Conservation (phyloP, 2,888 invertebrate species). For the Lycia hirtaria region DNA sequence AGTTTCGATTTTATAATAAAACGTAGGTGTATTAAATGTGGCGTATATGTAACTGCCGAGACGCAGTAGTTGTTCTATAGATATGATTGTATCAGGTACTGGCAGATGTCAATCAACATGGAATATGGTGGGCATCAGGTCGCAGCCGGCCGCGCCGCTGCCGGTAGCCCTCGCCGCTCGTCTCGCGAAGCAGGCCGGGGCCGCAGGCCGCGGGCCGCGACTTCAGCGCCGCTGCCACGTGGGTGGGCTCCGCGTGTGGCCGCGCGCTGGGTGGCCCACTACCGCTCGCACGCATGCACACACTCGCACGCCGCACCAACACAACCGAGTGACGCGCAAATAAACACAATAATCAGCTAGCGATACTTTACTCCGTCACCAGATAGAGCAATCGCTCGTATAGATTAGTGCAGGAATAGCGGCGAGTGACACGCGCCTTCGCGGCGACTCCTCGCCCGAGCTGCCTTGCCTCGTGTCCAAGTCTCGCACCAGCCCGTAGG, state of each 20-base stretch:
- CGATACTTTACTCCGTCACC: constrained; percentile 84
- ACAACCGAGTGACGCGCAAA: constrained; percentile 76
- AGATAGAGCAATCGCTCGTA: constrained; percentile 80
- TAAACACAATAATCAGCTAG: constrained; percentile 84
- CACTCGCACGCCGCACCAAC: constrained; percentile 68
- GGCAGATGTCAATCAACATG: constrained; percentile 69
- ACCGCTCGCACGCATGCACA: constrained; percentile 73
- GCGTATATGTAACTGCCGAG: neutral
- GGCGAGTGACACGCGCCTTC: constrained; percentile 71
- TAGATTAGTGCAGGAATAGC: constrained; percentile 74
- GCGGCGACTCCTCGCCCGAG: constrained; percentile 19
- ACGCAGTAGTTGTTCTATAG: constrained; percentile 18
- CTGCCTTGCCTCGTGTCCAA: constrained; percentile 19
- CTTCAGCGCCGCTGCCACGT: constrained; percentile 77
- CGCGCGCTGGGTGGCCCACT: constrained; percentile 83
- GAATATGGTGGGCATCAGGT: constrained; percentile 29
- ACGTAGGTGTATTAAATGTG: neutral
- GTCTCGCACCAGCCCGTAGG: constrained; percentile 32
- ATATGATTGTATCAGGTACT: constrained; percentile 44
- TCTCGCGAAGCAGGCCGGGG: constrained; percentile 38
- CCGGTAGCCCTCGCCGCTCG: constrained; percentile 40
- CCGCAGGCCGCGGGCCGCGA: constrained; percentile 66
- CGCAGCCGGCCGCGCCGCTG: constrained; percentile 38
- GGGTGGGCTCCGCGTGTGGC: constrained; percentile 84
- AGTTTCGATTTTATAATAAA: neutral